A percentile compares a stretch with the other conserved stretches of the same genome.
Evolutionary conservation across 2,888 invertebrate species (phyloP).

Genomic region (Drosophila borborema): DNA sequence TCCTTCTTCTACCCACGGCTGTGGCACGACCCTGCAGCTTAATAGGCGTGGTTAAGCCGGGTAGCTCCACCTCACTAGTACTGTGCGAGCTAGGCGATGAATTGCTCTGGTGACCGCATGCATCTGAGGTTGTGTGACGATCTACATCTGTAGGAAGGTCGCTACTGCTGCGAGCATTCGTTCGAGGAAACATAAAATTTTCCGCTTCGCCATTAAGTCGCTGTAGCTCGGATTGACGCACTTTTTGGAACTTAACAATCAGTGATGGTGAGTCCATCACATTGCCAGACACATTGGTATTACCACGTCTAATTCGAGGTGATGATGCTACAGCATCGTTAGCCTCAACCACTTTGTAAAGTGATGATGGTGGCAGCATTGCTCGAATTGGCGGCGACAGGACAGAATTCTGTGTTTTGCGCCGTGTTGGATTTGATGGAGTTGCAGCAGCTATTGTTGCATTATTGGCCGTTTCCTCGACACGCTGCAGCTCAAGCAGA

Average conservation of each 20-base stretch:
- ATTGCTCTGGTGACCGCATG: constrained; percentile 70
- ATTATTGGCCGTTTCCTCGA: constrained; percentile 44
- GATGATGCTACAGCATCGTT: constrained; percentile 66
- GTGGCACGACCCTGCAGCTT: constrained; percentile 53
- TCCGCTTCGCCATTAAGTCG: constrained; percentile 94
- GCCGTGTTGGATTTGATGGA: constrained; percentile 56
- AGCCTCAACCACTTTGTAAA: constrained; percentile 83
- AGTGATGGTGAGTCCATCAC: constrained; percentile 85
- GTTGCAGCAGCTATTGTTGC: constrained; percentile 47
- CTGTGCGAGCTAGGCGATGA: constrained; percentile 75
- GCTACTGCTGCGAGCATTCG: constrained; percentile 85
- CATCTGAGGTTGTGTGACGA: constrained; percentile 86
- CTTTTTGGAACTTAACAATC: constrained; percentile 91
- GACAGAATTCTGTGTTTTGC: constrained; percentile 62
- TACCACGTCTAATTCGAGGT: constrained; percentile 44
- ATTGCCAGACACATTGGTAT: constrained; percentile 45
- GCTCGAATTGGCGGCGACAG: constrained; percentile 83
- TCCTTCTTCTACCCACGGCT: constrained; percentile 65
- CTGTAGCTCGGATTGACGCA: constrained; percentile 90
- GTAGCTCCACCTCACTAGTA: constrained; percentile 58
- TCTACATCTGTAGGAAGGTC: constrained; percentile 86
- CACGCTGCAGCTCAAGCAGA: constrained; percentile 54
- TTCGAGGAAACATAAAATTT: constrained; percentile 92
- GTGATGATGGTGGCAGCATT: constrained; percentile 82
- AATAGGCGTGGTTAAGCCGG: neutral